These are phyloP conservation scores for Arbacia lixula DNA, from an alignment of 53 echinoderm and acorn worm genomes.

Conservation along the genomic window DNA sequence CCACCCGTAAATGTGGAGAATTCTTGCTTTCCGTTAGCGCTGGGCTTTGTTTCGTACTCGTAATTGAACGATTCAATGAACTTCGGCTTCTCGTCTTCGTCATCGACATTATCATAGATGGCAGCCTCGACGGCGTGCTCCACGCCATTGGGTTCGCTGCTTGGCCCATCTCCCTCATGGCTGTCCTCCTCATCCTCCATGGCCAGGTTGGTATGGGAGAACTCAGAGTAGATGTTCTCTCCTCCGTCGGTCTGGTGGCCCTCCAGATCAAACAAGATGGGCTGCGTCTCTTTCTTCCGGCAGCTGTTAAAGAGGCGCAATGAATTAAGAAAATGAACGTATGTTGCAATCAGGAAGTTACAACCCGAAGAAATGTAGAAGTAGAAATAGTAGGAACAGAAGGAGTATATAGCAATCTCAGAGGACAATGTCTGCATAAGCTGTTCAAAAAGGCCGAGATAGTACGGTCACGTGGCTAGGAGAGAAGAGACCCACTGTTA, in stretches of 20 bases:
- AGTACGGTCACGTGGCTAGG: too few species aligned
- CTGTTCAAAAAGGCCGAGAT: too few species aligned
- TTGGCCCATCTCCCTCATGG: not conserved
- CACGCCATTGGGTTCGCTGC: not conserved
- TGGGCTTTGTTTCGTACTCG: slow-evolving; percentile 11
- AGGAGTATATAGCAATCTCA: too few species aligned
- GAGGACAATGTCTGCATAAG: too few species aligned
- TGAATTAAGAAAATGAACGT: too few species aligned
- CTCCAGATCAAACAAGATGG: slow-evolving; percentile 12
- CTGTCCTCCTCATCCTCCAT: slow-evolving; percentile 15
- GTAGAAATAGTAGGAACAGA: too few species aligned
- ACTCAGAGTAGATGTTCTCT: slow-evolving; percentile 24
- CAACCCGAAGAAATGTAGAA: too few species aligned
- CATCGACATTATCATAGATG: not conserved
- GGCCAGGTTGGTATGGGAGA: not conserved
- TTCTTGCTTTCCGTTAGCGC: too few species aligned
- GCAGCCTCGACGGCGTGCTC: not conserved
- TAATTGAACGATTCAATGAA: not conserved
- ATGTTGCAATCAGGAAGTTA: too few species aligned
- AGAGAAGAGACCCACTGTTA: too few species aligned
- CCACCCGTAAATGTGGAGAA: too few species aligned
- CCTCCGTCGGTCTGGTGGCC: not conserved
- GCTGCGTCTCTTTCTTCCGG: slow-evolving; percentile 11
- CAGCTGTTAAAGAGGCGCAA: slow-evolving; percentile 4
- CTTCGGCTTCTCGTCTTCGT: slow-evolving; percentile 3